These are phyloP conservation scores for Centropristis striata DNA, from an alignment of 2,113 vertebrate genomes.

Conservation along the genomic window DNA sequence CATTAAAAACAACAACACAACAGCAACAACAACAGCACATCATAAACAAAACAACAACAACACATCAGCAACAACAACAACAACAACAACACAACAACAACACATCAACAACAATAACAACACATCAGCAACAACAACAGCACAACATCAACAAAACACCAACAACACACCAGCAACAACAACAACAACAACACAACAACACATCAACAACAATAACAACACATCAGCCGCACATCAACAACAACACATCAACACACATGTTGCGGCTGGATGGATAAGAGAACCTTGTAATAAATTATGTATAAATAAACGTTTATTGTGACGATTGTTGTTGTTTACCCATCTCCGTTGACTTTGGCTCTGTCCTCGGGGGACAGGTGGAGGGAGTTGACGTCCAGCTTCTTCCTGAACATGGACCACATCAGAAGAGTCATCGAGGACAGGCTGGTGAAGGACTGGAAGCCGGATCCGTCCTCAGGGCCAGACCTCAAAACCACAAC, in stretches of 20 bases:
- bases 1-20: too few relatives aligned
- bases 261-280: too few relatives aligned
- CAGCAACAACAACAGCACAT: too few relatives aligned
- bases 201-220: too few relatives aligned
- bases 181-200: too few relatives aligned
- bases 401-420: conserved; percentile 70
- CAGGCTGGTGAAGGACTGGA: conserved; percentile 78
- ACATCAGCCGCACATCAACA: neutral
- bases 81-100: neutral
- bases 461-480: conserved; percentile 77
- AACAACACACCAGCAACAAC: too few relatives aligned
- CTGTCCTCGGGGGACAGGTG: conserved; percentile 74
- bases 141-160: too few relatives aligned
- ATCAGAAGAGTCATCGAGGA: conserved; percentile 82
- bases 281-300: too few relatives aligned
- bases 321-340: conserved; percentile 41
- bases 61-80: too few relatives aligned
- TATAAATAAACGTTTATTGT: too few relatives aligned
- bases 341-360: conserved; percentile 73
- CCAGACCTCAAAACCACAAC: conserved; percentile 56
- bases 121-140: too few relatives aligned
- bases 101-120: neutral
- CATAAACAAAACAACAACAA: too few relatives aligned
- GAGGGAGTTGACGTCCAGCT: conserved; percentile 66
- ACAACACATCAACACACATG: neutral